A percentile compares a stretch with the other conserved stretches of the same genome.
Conservation (phyloP, 2,888 invertebrate genomes). For the Oxystoma pomonae region DNA sequence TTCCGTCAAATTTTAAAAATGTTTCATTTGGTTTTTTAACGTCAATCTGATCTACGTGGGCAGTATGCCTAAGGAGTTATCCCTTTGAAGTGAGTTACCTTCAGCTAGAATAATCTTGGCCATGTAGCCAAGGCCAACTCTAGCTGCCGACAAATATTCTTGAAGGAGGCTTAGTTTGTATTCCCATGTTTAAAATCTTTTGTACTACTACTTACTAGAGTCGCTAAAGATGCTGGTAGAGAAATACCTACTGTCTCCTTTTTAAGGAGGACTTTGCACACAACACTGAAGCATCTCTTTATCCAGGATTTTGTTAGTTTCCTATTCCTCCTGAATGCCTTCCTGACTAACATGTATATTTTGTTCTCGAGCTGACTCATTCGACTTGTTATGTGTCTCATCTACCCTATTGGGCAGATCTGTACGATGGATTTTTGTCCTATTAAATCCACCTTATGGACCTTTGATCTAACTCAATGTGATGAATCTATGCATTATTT, state of each 20-base stretch:
- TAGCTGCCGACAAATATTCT: constrained; percentile 5
- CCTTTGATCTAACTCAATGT: background rate
- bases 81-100: background rate
- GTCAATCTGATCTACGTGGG: constrained; percentile 4
- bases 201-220: background rate
- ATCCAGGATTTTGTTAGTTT: background rate
- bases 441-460: background rate
- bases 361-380: too few species aligned
- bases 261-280: background rate
- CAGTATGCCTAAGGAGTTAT: background rate
- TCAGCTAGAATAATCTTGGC: background rate
- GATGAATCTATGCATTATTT: too few species aligned
- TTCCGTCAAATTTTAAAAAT: too few species aligned
- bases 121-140: background rate
- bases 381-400: too few species aligned
- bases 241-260: background rate
- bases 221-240: background rate
- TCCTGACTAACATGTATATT: too few species aligned
- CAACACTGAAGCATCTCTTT: constrained; percentile 1
- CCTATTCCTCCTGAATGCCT: background rate
- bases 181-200: constrained; percentile 1
- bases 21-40: too few species aligned
- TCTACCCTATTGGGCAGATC: too few species aligned
- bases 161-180: background rate
- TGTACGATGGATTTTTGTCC: background rate